Base-by-base conservation (phyloP, 2,797 vertebrate genomes). In the Anableps anableps region DNA sequence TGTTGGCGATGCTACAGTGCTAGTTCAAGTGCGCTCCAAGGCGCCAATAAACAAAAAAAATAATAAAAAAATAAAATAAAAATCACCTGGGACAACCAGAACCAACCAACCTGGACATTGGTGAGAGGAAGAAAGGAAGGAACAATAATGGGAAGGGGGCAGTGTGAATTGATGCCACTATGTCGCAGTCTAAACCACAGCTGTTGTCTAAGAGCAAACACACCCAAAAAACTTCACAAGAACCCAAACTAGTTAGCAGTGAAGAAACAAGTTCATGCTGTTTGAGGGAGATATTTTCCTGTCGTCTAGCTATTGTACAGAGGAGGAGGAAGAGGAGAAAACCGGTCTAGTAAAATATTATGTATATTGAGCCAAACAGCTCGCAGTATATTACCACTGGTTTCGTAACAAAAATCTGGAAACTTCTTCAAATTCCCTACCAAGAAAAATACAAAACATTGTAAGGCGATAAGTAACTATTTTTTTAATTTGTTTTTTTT, bases 391-490 rank as follows among this genome's bases (percentile, higher is more conserved):
- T 92, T 91, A 93, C 95, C 94, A 95, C 89, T 81, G 91, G 90
- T 94, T 96, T 94, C 85, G 93, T 97, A 99, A 97, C 94, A 97
- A 98, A 97, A 97, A 97, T 93, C 91, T 94, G 89, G 83, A 95
- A 96, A 92, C 91, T 89, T 86, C 88, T 92, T 92, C 91, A 94
- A 95, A 95, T 97, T 95, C 97, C 97, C 98, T 99, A 97, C 97
- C 97, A 98, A 98, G 96, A 97, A 96, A 96, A 97, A 97, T 98
- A 98, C 97, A 99, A 99, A 99, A 97, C 97, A 96, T 95, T 95
- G 97, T 99, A 99, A 99, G 98, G 98, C 98, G 97, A 95, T 97
- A 97, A 98, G 97, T 97, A 98, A 97, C 96, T 97, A 96, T 97
- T 96, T 96, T n/a, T 96, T 96, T 74, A 84, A 78, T 96, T 82